phyloP scores from a whole-genome alignment of 2,888 invertebrate species.

The Hanleya hanleyi region DNA sequence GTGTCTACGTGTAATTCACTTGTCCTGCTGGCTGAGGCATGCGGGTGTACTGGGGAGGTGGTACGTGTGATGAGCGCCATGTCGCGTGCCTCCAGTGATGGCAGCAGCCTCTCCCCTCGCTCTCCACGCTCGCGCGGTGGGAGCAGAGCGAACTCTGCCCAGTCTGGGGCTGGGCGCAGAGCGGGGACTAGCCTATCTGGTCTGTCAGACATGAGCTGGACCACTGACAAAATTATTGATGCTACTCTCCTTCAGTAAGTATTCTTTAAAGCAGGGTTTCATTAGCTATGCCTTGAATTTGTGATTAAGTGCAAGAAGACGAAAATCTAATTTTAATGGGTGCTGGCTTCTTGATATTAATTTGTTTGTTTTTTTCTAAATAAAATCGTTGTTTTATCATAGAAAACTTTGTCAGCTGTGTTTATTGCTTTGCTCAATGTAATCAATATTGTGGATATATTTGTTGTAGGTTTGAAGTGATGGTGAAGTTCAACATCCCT shows the following conservation, averaged over 20 bases:
- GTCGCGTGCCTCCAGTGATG: conserved; percentile 47
- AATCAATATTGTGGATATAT: too few species aligned
- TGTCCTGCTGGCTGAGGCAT: conserved; percentile 67
- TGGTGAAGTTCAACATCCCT: conserved; percentile 71
- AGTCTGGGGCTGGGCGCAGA: conserved; percentile 39
- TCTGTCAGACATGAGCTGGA: conserved; percentile 68
- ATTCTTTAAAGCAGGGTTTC: background rate
- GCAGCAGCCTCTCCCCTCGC: conserved; percentile 42
- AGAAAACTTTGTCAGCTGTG: too few species aligned
- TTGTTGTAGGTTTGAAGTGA: conserved; percentile 69
- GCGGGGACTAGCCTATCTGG: conserved; percentile 63
- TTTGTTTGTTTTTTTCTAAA: too few species aligned
- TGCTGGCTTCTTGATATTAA: too few species aligned
- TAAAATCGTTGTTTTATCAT: too few species aligned
- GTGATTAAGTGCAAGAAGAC: too few species aligned
- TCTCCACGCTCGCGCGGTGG: conserved; percentile 29
- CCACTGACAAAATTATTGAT: conserved; percentile 54
- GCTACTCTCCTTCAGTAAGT: conserved; percentile 66
- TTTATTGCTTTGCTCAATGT: too few species aligned
- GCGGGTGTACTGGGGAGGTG: conserved; percentile 67
- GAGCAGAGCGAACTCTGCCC: conserved; percentile 41
- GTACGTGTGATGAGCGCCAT: conserved; percentile 56
- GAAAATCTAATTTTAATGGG: too few species aligned
- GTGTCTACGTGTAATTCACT: conserved; percentile 62
- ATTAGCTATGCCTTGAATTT: too few species aligned